Evolutionary conservation across 2,888 invertebrate species (phyloP), one percentile per base, ranked within the genome.

Genomic region (Mycalesis mineus): DNA sequence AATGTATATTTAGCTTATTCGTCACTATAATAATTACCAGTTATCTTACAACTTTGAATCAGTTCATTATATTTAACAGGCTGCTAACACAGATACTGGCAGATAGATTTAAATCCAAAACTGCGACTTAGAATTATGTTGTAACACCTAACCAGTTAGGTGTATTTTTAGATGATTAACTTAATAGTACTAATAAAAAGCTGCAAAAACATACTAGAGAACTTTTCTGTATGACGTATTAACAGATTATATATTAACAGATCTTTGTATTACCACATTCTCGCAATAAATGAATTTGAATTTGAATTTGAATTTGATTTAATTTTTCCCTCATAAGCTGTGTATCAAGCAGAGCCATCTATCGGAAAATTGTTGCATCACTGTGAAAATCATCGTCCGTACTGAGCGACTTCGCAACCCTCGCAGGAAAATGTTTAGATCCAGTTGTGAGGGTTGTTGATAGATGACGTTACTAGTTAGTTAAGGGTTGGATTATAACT

Each of bases 321-420:
- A 22, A 5, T 22, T 22, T 22, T 22, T 5, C 22, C 22, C 5
- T n/a, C 5, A 22, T 5, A 22, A 22, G 2, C 22, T 4, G 22
- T 22, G 22, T 22, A 0, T 29, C 14, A 36, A n/a, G 9, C 61
- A 59, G 56, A 50, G 61, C 54, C 61, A 62, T 42, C 61, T 62
- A 54, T 57, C 37, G 59, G 15, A 39, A 54, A 54, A 29, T 14
- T 45, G 40, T 17, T 33, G n/a, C 15, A 52, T 17, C n/a, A 40
- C 14, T 14, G 29, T 6, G 13, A 31, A 13, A 31, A 51, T 31
- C 14, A 29, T 31, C 33, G 7, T n/a, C 17, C 17, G 11, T 3
- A n/a, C n/a, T n/a, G n/a, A 4, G 17, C 17, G 8, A 4, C 47
- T 15, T n/a, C 7, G 15, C 51, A 51, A 52, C 52, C 52, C 33